Evolutionary conservation across 1,140 invertebrate genomes (phyloP).

Genomic region (Belonocnema kinseyi): DNA sequence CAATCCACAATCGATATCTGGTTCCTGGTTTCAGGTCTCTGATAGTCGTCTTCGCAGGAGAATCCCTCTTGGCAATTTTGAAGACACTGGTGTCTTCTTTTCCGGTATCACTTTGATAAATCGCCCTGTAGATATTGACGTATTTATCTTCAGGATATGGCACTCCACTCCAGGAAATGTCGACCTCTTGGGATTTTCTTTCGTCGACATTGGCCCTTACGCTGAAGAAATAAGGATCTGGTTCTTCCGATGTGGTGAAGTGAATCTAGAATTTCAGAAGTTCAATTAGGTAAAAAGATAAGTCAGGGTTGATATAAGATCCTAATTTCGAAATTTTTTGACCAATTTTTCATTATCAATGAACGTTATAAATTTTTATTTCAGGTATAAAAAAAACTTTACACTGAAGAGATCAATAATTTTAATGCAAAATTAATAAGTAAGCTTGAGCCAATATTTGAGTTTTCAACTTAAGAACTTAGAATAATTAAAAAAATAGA

Average conservation of each 20-base stretch:
- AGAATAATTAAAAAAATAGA: too few species aligned
- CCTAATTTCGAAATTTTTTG: too few species aligned
- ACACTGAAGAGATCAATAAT: too few species aligned
- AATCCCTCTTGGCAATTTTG: slow-evolving; percentile 88
- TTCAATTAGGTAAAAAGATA: slow-evolving; percentile 30
- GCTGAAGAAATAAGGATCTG: slow-evolving; percentile 88
- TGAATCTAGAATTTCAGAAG: slow-evolving; percentile 60
- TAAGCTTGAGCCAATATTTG: too few species aligned
- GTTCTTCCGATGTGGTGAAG: slow-evolving; percentile 64
- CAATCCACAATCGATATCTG: slow-evolving; percentile 89
- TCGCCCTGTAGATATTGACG: slow-evolving; percentile 92
- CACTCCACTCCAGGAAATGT: slow-evolving; percentile 88
- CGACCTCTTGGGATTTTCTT: slow-evolving; percentile 85
- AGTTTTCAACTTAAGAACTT: too few species aligned
- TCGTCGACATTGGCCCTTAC: slow-evolving; percentile 84
- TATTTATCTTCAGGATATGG: slow-evolving; percentile 92
- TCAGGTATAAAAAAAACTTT: too few species aligned
- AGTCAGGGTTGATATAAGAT: too few species aligned
- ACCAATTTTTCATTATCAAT: too few species aligned
- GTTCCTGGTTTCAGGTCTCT: slow-evolving; percentile 87
- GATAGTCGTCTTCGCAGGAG: slow-evolving; percentile 82
- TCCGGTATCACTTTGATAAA: slow-evolving; percentile 85
- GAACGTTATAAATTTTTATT: too few species aligned
- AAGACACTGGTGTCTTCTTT: slow-evolving; percentile 88
- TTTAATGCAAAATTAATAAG: too few species aligned